These are phyloP conservation scores for Timandra comae DNA, from an alignment of 2,888 invertebrate genomes.

Conservation along the genomic window DNA sequence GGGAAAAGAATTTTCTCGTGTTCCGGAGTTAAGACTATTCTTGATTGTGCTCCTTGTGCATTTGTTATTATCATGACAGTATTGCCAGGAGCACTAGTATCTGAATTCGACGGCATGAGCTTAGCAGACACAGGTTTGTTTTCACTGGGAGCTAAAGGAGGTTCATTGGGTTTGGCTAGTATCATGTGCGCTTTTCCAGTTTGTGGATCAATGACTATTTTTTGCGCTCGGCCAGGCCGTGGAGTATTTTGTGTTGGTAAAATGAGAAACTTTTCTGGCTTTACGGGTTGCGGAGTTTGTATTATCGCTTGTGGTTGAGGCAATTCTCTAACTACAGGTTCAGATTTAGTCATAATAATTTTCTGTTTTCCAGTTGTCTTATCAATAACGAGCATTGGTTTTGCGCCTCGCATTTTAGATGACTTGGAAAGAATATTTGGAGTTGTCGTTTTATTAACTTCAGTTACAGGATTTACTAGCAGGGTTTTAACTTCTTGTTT, in stretches of 20 bases:
- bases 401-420: constrained; percentile 59
- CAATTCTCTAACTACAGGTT: constrained; percentile 50
- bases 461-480: constrained; percentile 51
- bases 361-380: constrained; percentile 68
- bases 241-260: constrained; percentile 53
- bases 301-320: constrained; percentile 40
- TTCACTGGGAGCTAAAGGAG: constrained; percentile 32
- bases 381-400: constrained; percentile 67
- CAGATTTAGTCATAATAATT: constrained; percentile 63
- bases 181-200: constrained; percentile 67
- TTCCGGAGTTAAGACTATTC: constrained; percentile 77
- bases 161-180: constrained; percentile 48
- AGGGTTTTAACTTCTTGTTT: constrained; percentile 61
- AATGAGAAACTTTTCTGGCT: constrained; percentile 65
- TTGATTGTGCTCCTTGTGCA: constrained; percentile 77
- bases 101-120: constrained; percentile 48
- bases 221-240: constrained; percentile 56
- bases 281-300: constrained; percentile 45
- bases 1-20: constrained; percentile 78
- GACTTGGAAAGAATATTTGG: constrained; percentile 72
- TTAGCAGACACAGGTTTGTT: constrained; percentile 62
- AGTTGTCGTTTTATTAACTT: constrained; percentile 52
- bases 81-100: constrained; percentile 54
- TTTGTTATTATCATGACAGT: constrained; percentile 81
- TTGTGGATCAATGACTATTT: constrained; percentile 68